Percentiles rank a stretch among this genome's conserved stretches.
Evolutionary conservation across 2,113 vertebrate species (phyloP).

Genomic region (Catharus fuscescens): DNA sequence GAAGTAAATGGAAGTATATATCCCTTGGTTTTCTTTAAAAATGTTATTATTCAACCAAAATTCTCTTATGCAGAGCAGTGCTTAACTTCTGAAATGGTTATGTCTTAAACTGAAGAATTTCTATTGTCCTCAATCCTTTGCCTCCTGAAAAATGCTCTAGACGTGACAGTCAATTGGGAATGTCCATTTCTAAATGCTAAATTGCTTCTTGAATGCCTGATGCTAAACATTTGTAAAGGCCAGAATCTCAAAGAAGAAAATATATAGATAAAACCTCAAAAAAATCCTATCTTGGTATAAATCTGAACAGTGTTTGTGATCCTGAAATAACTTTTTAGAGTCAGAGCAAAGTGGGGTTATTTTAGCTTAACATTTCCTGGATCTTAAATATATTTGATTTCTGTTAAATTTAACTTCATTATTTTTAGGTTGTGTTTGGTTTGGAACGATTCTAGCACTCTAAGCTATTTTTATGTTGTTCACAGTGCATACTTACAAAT

Average conservation of each 20-base stretch:
- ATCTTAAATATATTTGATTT: constrained; percentile 16
- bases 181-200: background rate
- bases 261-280: background rate
- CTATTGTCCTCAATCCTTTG: background rate
- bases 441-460: background rate
- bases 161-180: background rate
- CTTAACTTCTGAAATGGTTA: background rate
- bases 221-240: background rate
- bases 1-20: background rate
- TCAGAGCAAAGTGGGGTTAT: background rate
- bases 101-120: background rate
- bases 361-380: constrained; percentile 18
- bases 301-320: background rate
- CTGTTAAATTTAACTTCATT: constrained; percentile 33
- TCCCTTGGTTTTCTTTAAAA: background rate
- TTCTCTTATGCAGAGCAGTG: background rate
- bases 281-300: background rate
- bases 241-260: background rate
- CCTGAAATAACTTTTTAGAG: constrained; percentile 12
- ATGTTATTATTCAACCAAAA: background rate
- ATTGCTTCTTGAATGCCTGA: background rate
- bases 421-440: constrained; percentile 47
- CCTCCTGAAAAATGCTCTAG: background rate
- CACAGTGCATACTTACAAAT: background rate
- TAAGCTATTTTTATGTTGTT: constrained; percentile 21